These are phyloP conservation scores for Caenorhabditis sp. DNA, from an alignment of 2,888 invertebrate genomes.

Conservation along the genomic window DNA sequence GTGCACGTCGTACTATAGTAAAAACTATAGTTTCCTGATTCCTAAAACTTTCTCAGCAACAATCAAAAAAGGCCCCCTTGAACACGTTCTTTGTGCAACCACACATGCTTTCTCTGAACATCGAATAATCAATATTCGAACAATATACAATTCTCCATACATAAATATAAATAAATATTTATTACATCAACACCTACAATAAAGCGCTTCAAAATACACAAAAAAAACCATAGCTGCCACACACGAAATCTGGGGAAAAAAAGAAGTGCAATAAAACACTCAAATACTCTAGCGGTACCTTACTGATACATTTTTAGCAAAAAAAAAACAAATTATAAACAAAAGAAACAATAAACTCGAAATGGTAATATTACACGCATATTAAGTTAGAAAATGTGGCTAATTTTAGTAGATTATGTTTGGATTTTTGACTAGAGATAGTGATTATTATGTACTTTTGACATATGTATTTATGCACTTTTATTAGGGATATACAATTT, in stretches of 20 bases:
- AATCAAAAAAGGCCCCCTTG: too few species aligned
- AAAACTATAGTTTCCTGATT: too few species aligned
- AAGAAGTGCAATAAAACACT: conserved; percentile 32
- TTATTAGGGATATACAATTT: background rate
- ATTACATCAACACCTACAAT: conserved; percentile 10
- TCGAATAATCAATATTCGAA: too few species aligned
- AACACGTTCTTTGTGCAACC: too few species aligned
- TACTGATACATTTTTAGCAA: conserved; percentile 35
- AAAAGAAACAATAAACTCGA: conserved; percentile 17
- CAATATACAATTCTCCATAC: background rate
- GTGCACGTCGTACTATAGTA: too few species aligned
- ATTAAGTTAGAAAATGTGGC: conserved; percentile 1
- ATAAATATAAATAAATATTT: conserved; percentile 5
- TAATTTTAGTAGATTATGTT: background rate
- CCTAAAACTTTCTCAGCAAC: too few species aligned
- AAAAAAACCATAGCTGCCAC: background rate
- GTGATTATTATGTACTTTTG: conserved; percentile 1
- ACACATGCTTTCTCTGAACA: too few species aligned
- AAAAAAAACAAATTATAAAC: conserved; percentile 5
- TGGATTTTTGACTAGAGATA: background rate
- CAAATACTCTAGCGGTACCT: conserved; percentile 47
- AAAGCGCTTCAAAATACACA: background rate
- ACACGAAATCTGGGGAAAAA: background rate
- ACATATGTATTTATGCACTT: background rate
- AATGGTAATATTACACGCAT: conserved; percentile 18